phyloP scores from a whole-genome alignment of 2,888 invertebrate genomes.

The Exephanes ischioxanthus region DNA sequence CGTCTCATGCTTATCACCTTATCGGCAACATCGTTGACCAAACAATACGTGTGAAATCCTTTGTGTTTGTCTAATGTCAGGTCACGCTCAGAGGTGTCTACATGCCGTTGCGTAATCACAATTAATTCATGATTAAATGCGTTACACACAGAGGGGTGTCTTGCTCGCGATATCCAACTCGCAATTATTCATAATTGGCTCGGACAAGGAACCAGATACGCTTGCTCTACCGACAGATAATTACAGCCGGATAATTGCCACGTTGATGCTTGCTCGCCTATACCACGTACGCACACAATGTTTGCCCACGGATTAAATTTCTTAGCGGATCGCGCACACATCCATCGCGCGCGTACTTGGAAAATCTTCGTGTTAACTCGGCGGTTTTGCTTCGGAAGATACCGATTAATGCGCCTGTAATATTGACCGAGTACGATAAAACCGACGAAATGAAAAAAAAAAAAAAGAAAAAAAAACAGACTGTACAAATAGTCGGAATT shows the following conservation, averaged over 20 bases:
- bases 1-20: slow-evolving; percentile 1
- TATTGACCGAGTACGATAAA: slow-evolving; percentile 3
- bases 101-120: slow-evolving; percentile 40
- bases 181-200: slow-evolving; percentile 62
- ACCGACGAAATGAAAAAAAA: background rate
- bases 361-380: background rate
- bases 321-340: background rate
- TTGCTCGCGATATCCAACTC: slow-evolving; percentile 40
- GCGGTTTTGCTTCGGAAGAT: background rate
- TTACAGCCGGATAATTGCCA: slow-evolving; percentile 50
- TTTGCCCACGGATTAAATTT: slow-evolving; percentile 21
- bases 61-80: slow-evolving; percentile 32
- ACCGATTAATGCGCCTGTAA: background rate
- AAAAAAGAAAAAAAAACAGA: background rate
- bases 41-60: slow-evolving; percentile 24
- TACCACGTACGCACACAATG: background rate
- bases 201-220: slow-evolving; percentile 35
- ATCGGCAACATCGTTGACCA: background rate
- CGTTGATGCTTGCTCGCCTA: slow-evolving; percentile 34
- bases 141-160: slow-evolving; percentile 46
- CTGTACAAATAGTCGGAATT: background rate
- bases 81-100: background rate
- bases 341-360: background rate
- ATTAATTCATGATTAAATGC: slow-evolving; percentile 62
- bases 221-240: slow-evolving; percentile 18